Conservation (phyloP, 2,113 vertebrate species). For the Aspidoscelis tigris region DNA sequence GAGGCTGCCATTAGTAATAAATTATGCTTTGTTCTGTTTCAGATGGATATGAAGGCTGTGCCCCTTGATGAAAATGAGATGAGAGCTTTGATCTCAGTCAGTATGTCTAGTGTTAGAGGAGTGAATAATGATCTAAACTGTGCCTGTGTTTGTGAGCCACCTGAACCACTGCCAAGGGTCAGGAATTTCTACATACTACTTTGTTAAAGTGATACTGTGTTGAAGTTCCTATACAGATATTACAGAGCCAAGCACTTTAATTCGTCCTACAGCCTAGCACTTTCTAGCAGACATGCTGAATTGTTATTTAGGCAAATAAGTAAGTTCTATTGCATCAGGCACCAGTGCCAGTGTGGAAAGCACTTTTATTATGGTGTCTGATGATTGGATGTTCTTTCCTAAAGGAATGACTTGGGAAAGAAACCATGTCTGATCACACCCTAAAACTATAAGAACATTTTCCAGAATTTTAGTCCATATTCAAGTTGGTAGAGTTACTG, state of each 20-base stretch:
- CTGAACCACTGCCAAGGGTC: conserved; percentile 57
- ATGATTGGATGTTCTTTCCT: no score
- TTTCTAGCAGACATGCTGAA: no score
- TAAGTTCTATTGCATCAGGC: no score
- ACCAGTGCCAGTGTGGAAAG: no score
- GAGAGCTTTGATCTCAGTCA: conserved; percentile 36
- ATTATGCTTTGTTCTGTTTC: conserved; percentile 42
- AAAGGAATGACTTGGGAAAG: no score
- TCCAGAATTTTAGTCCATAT: not conserved
- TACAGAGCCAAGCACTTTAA: conserved; percentile 18
- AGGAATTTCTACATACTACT: conserved; percentile 1
- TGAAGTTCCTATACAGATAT: not conserved
- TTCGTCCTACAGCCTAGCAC: conserved; percentile 5
- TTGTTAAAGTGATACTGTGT: not conserved
- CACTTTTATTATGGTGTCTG: no score
- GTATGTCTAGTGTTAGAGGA: not conserved
- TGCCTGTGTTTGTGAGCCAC: conserved; percentile 59
- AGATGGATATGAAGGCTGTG: conserved; percentile 62
- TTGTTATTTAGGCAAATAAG: no score
- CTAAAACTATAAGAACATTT: no score
- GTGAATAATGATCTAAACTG: conserved; percentile 41
- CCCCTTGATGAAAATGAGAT: conserved; percentile 67
- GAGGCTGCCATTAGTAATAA: not conserved
- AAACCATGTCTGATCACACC: no score
- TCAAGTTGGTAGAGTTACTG: not conserved